These are phyloP conservation scores for Girardinus metallicus DNA, from an alignment of 2,797 vertebrate genomes.

Conservation along the genomic window DNA sequence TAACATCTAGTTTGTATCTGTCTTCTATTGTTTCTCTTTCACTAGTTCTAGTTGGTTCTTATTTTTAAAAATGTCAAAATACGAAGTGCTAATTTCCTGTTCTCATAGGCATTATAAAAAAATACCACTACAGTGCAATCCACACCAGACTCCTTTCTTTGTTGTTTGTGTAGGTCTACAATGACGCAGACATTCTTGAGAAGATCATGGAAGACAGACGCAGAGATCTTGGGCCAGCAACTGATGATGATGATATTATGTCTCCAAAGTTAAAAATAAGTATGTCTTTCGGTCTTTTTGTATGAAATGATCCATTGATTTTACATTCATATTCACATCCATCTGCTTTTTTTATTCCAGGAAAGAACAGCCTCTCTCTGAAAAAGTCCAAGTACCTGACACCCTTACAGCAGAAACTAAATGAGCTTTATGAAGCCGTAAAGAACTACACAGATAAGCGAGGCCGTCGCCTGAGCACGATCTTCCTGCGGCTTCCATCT, in stretches of 20 bases:
- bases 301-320: conserved; percentile 10
- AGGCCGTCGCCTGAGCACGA: conserved; percentile 94
- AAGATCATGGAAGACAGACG: conserved; percentile 95
- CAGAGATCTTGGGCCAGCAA: conserved; percentile 91
- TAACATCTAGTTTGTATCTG: conserved; percentile 49
- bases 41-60: background rate
- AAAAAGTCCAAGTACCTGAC: conserved; percentile 98
- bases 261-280: conserved; percentile 98
- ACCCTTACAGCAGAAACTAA: conserved; percentile 96
- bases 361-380: conserved; percentile 93
- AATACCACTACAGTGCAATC: background rate
- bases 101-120: background rate
- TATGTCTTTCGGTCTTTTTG: conserved; percentile 69
- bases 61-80: background rate
- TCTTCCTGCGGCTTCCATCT: conserved; percentile 96
- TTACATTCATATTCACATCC: background rate
- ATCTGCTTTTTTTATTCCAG: conserved; percentile 71
- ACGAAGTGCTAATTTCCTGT: background rate
- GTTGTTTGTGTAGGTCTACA: conserved; percentile 88
- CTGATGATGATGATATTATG: conserved; percentile 92
- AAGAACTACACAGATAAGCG: conserved; percentile 97
- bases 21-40: background rate
- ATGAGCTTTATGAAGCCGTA: conserved; percentile 97
- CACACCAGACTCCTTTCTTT: background rate
- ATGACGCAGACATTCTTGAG: conserved; percentile 94